Evolutionary conservation across 2,888 invertebrate species (phyloP).

Genomic region (Stenolophus ochropezus): DNA sequence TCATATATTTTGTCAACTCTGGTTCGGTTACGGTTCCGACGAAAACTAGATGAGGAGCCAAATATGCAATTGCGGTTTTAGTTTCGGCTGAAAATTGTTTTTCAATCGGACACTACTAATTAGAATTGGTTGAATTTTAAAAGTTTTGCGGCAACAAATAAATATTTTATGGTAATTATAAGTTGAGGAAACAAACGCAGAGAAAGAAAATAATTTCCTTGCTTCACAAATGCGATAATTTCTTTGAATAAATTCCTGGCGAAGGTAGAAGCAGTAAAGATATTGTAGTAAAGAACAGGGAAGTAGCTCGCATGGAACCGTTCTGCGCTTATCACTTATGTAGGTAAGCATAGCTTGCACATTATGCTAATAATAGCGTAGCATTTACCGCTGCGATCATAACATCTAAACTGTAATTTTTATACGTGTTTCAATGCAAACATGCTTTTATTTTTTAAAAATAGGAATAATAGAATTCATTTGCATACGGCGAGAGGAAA

Average conservation of each 20-base stretch:
- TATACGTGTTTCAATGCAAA: constrained; percentile 32
- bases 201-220: not conserved
- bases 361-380: constrained; percentile 48
- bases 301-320: constrained; percentile 4
- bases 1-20: no score
- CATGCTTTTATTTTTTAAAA: constrained; percentile 40
- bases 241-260: constrained; percentile 29
- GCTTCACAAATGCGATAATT: constrained; percentile 23
- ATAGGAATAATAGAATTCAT: constrained; percentile 27
- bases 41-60: no score
- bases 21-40: no score
- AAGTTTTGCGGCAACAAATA: no score
- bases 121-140: no score
- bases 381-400: constrained; percentile 39
- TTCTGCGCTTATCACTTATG: constrained; percentile 27
- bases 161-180: not conserved
- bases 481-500: constrained; percentile 14
- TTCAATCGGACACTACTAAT: no score
- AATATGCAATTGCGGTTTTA: no score
- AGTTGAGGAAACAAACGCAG: not conserved
- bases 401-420: constrained; percentile 46
- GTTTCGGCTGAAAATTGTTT: no score
- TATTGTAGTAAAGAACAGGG: constrained; percentile 30
- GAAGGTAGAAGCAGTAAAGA: constrained; percentile 19
- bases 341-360: constrained; percentile 25